These are phyloP conservation scores for Hydractinia echinata DNA, from an alignment of 30 jellyfish, hydroid and myxozoan genomes.

Conservation along the genomic window DNA sequence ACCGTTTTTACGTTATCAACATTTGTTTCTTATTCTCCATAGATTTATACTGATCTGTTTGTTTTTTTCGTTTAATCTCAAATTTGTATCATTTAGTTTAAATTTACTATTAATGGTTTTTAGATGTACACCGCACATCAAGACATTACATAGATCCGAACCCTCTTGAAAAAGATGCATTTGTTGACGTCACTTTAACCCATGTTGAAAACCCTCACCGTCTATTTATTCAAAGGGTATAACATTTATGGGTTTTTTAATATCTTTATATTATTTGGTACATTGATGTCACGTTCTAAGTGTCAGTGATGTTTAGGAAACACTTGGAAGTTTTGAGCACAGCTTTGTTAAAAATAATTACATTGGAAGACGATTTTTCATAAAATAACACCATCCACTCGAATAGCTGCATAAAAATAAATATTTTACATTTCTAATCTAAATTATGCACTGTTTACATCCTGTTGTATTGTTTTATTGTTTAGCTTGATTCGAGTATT, in stretches of 20 bases:
- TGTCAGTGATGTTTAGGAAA: neutral
- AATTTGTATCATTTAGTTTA: neutral
- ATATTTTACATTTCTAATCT: neutral
- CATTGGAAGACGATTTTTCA: too few relatives aligned
- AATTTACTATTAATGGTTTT: neutral
- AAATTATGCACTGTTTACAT: neutral
- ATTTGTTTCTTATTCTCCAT: neutral
- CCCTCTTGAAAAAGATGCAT: slow-evolving; percentile 28
- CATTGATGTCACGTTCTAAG: too few relatives aligned
- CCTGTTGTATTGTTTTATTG: neutral
- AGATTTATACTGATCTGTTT: neutral
- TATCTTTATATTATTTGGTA: too few relatives aligned
- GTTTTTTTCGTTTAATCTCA: neutral
- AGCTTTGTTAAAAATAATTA: neutral
- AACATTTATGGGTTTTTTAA: neutral
- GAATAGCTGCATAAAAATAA: too few relatives aligned
- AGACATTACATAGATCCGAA: slow-evolving; percentile 42
- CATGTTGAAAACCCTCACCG: slow-evolving; percentile 62
- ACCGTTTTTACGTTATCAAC: neutral
- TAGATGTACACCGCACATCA: slow-evolving; percentile 34
- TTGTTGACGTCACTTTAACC: slow-evolving; percentile 53
- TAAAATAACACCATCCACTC: too few relatives aligned
- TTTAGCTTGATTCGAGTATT: slow-evolving; percentile 62
- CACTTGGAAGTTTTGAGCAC: neutral
- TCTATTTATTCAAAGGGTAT: slow-evolving; percentile 70